Evolutionary conservation across 2,888 invertebrate species (phyloP).

Genomic region (Branchinecta sandiegonensis): DNA sequence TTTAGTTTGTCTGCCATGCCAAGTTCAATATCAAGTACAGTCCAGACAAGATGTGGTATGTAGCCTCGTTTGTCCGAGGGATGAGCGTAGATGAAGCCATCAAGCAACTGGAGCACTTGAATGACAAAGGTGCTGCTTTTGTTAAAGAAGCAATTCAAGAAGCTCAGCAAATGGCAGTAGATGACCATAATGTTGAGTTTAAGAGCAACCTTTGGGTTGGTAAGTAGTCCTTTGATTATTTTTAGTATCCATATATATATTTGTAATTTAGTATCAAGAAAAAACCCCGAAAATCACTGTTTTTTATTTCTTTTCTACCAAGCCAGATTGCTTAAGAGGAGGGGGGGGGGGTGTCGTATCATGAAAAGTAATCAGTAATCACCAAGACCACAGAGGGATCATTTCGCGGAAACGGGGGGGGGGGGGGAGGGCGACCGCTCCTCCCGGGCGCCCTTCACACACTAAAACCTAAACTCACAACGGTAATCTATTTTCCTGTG

Average conservation of each 20-base stretch:
- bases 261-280: too few relatives aligned
- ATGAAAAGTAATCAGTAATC: neutral
- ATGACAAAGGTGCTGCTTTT: slow-evolving; percentile 58
- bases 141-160: slow-evolving; percentile 66
- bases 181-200: slow-evolving; percentile 81
- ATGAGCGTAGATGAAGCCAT: slow-evolving; percentile 87
- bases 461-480: too few relatives aligned
- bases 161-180: slow-evolving; percentile 73
- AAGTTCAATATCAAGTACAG: slow-evolving; percentile 74
- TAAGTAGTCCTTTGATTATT: slow-evolving; percentile 31
- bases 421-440: too few relatives aligned
- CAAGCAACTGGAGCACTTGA: slow-evolving; percentile 68
- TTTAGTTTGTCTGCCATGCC: slow-evolving; percentile 73
- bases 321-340: neutral
- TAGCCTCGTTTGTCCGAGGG: slow-evolving; percentile 71
- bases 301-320: too few relatives aligned
- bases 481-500: too few relatives aligned
- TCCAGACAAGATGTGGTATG: slow-evolving; percentile 83
- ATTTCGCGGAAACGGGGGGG: too few relatives aligned
- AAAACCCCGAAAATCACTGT: too few relatives aligned
- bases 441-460: too few relatives aligned
- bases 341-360: neutral
- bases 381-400: too few relatives aligned
- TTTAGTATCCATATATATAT: slow-evolving; percentile 13
- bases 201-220: slow-evolving; percentile 85